phyloP scores from a whole-genome alignment of 1,140 invertebrate genomes.

The Nautilus pompilius region DNA sequence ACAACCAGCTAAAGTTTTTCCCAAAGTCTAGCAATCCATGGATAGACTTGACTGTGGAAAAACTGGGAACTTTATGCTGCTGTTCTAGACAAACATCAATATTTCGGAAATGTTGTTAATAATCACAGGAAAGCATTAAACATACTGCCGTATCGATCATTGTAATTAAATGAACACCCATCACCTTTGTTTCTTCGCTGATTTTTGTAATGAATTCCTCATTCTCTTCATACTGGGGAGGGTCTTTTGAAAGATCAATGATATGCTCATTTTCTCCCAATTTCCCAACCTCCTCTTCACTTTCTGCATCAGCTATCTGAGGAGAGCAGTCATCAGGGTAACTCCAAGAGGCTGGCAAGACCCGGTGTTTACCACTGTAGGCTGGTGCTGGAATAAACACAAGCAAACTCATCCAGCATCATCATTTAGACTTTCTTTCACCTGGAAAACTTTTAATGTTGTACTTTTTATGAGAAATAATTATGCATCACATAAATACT shows the following conservation, averaged over 20 bases:
- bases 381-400: conserved; percentile 66
- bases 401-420: background rate
- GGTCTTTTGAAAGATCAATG: conserved; percentile 35
- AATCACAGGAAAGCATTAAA: no score
- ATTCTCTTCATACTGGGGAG: conserved; percentile 35
- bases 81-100: no score
- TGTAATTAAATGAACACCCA: no score
- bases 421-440: background rate
- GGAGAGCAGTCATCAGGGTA: conserved; percentile 60
- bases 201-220: conserved; percentile 31
- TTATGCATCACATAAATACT: no score
- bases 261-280: conserved; percentile 41
- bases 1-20: no score
- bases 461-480: no score
- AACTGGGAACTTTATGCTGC: no score
- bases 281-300: conserved; percentile 34
- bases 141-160: no score
- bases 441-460: background rate
- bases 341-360: conserved; percentile 76
- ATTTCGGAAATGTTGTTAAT: no score
- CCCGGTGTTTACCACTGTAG: conserved; percentile 75
- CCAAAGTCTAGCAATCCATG: no score
- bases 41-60: no score
- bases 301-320: conserved; percentile 25
- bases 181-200: conserved; percentile 34